Evolutionary conservation across 2,888 invertebrate genomes (phyloP), one percentile per base, ranked within the genome.

Genomic region (Oxystoma pomonae): DNA sequence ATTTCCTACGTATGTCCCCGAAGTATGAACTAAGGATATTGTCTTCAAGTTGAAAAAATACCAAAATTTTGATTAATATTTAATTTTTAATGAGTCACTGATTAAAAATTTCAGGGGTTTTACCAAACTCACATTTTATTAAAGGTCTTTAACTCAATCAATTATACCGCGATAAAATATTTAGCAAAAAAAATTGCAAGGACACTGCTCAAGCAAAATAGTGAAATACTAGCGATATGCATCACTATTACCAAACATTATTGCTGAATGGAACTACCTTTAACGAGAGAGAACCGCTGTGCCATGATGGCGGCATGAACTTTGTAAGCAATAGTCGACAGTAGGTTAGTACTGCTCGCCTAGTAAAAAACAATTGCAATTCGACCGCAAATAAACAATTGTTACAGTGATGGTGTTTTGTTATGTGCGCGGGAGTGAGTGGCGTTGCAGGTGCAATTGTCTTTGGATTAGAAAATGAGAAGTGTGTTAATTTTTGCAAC

Each of bases 261-360:
- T 35, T 35, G 35, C 35, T 35, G 35, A 35, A 35, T 35, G 35
- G 35, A 35, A 35, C 35, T 35, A 35, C 35, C 35, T 35, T 35
- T 35, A 35, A 35, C 35, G 3, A 35, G 35, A 35, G 35, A 35
- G 35, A 35, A 35, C 35, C 35, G 35, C 35, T 35, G 12, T 12
- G n/a, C n/a, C n/a, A n/a, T n/a, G n/a, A n/a, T n/a, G n/a, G n/a
- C 35, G 35, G 35, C 35, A 35, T 35, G 35, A 35, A 35, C 35
- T 35, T 35, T 35, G 35, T 35, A 35, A 35, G 35, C 35, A 35
- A 35, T 7, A 35, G 35, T 35, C 35, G 53, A 63, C 65, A 65
- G 67, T 65, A 63, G 65, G 61, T 62, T 65, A 65, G 67, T 64
- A 59, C 62, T 61, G 60, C 64, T 65, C 61, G 60, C 55, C 57